Evolutionary conservation across 1,140 invertebrate genomes (phyloP), one percentile per base, ranked within the genome.

Genomic region (Cyclargus thomasi): DNA sequence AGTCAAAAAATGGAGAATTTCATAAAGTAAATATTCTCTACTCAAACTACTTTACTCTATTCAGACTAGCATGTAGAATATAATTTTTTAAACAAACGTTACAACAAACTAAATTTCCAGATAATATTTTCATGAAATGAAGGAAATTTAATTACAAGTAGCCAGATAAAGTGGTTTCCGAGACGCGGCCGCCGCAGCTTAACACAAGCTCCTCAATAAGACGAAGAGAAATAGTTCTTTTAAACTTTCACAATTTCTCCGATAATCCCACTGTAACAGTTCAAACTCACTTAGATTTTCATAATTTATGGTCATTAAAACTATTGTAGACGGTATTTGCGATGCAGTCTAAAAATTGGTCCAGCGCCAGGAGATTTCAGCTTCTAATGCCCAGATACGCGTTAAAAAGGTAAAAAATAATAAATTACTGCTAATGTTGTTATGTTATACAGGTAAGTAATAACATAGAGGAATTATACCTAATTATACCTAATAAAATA

Each of bases 211-310:
- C 39, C 39, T 47, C 39, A 47, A 47, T 47, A 1, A 47, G 39
- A 47, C 39, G 39, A 47, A 47, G 39, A 47, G 39, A 47, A 47
- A 47, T 47, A 47, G 39, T 47, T 47, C 39, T 47, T 47, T 14
- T 47, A 47, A 47, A 47, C 10, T 47, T 47, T 47, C 14, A 16
- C 39, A 47, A 47, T 47, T 47, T 16, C 39, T 2, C 10, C 39
- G 39, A 47, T 47, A 47, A 47, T 47, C 39, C 39, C 39, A 47
- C 39, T 47, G 39, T 47, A 47, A 16, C 39, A 47, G 39, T 47
- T 47, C 14, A 47, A 47, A 47, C 39, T 47, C 39, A 47, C 39
- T 47, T 47, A 47, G 14, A 47, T 14, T 14, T 8, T 47, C 39
- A 47, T 47, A 47, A 47, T 47, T 47, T 47, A 47, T 47, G 39